phyloP scores from a whole-genome alignment of 2,113 vertebrate genomes.

The Syngnathoides biaculeatus region DNA sequence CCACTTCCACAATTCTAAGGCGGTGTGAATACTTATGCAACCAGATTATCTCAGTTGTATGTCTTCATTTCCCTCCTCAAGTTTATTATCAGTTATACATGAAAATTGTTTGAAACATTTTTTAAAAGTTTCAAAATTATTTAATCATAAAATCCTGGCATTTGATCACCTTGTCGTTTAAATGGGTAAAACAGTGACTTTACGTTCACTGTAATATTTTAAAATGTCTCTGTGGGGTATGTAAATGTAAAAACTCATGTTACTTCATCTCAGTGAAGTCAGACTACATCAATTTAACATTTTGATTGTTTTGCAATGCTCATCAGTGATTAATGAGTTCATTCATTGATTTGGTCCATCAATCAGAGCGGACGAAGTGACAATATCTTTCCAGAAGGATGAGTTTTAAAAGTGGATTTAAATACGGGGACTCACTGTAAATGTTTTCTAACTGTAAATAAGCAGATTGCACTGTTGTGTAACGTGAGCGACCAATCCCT shows the following conservation, averaged over 20 bases:
- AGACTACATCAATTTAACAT: not conserved
- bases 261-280: not conserved
- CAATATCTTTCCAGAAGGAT: not conserved
- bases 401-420: not conserved
- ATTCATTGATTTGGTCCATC: not conserved
- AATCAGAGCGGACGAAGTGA: not conserved
- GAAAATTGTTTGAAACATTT: too few species aligned
- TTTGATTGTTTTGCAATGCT: not conserved
- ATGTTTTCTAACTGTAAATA: too few species aligned
- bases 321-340: not conserved
- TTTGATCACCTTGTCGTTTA: too few species aligned
- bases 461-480: too few species aligned
- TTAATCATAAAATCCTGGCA: too few species aligned
- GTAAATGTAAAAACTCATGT: not conserved
- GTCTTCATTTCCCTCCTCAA: too few species aligned
- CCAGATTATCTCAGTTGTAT: too few species aligned
- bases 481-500: not conserved
- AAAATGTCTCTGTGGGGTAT: not conserved
- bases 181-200: not conserved
- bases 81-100: too few species aligned
- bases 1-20: too few species aligned
- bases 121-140: too few species aligned
- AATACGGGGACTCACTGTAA: not conserved
- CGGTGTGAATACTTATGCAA: too few species aligned
- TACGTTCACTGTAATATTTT: not conserved